Percentiles rank a stretch among this genome's conserved stretches.
Evolutionary conservation across 2,797 vertebrate species (phyloP).

Genomic region (Sebastes nivosus): DNA sequence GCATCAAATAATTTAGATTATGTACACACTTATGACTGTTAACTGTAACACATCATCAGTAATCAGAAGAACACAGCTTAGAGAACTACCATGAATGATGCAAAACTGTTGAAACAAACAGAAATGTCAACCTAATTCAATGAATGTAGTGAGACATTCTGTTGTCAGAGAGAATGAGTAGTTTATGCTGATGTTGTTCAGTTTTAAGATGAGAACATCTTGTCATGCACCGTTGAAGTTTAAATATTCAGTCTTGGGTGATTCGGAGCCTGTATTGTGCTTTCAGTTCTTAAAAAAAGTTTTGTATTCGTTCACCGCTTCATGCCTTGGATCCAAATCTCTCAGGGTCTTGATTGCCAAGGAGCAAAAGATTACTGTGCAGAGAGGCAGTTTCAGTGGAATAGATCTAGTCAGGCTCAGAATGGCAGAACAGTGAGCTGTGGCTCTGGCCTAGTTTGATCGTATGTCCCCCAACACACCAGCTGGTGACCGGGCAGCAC

Average conservation of each 20-base stretch:
- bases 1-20: not conserved
- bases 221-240: not conserved
- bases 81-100: not conserved
- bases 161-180: not conserved
- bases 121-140: not conserved
- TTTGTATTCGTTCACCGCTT: not conserved
- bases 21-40: not conserved
- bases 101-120: not conserved
- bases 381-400: constrained; percentile 7
- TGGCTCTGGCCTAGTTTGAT: constrained; percentile 1
- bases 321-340: constrained; percentile 13
- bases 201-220: not conserved
- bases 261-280: not conserved
- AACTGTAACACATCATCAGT: not conserved
- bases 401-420: not conserved
- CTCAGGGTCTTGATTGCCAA: constrained; percentile 23
- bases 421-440: not conserved
- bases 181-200: not conserved
- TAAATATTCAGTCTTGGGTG: not conserved
- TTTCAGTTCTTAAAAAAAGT: not conserved
- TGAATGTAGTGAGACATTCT: not conserved
- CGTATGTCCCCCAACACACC: not conserved
- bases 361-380: not conserved
- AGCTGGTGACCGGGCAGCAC: not conserved
- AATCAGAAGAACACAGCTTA: not conserved